Percentiles rank a stretch among this genome's conserved stretches.
Conservation (phyloP, 2,797 vertebrate species). For the Hydrolagus colliei region DNA sequence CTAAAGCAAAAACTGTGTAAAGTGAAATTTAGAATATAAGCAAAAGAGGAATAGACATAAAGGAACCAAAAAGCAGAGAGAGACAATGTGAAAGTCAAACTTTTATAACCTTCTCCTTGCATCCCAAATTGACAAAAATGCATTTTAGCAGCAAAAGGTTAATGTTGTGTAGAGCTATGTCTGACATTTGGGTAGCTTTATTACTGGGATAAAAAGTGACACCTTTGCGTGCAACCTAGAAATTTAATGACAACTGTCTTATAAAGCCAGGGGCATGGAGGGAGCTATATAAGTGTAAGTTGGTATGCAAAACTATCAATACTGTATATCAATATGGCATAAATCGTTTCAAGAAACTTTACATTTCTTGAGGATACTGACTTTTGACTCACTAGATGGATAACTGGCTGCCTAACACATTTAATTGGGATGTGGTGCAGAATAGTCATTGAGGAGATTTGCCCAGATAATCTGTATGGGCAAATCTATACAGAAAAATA, state of each 20-base stretch:
- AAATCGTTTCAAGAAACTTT: no score
- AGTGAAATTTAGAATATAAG: background rate
- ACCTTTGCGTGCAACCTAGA: background rate
- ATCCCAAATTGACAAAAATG: background rate
- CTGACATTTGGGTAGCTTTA: background rate
- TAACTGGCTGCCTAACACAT: no score
- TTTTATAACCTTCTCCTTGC: background rate
- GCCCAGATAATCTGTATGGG: no score
- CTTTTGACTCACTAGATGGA: no score
- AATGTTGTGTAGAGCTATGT: no score
- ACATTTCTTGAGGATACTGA: background rate
- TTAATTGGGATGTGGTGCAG: no score
- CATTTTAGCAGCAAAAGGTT: background rate
- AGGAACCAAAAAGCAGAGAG: background rate
- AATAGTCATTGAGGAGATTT: no score
- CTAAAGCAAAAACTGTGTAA: background rate
- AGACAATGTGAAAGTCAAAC: background rate
- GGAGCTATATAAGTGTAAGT: background rate
- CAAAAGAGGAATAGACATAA: background rate
- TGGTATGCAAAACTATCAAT: background rate
- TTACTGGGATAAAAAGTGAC: background rate
- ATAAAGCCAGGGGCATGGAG: background rate
- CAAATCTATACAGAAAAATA: no score
- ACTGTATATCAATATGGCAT: background rate
- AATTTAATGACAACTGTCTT: background rate